Conservation (phyloP, 2,797 vertebrate species). For the Eidolon dupreanum region DNA sequence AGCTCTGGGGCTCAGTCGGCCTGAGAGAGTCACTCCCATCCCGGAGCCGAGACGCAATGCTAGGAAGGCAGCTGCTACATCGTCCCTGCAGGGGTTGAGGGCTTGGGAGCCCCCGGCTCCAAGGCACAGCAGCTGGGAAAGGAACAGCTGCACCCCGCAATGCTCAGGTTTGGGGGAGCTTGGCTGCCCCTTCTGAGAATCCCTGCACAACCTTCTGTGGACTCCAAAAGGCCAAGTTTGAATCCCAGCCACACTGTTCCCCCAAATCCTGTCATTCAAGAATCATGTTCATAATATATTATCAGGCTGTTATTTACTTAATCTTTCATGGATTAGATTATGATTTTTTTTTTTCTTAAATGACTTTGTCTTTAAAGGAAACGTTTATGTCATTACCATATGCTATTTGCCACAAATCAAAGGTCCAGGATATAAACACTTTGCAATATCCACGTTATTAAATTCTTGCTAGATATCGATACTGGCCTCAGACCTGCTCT, state of each 20-base stretch:
- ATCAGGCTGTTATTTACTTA: background rate
- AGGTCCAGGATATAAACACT: background rate
- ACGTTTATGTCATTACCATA: background rate
- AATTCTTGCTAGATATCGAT: background rate
- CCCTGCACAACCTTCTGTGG: background rate
- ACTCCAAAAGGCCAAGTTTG: background rate
- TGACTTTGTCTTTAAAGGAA: background rate
- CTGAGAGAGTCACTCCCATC: background rate
- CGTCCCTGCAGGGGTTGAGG: background rate
- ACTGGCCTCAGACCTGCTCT: background rate
- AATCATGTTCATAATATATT: background rate
- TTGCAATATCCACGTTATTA: background rate
- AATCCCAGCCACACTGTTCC: background rate
- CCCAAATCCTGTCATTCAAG: background rate
- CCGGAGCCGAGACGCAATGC: background rate
- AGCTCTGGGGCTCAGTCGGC: background rate
- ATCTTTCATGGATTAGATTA: background rate
- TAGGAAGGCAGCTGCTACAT: background rate
- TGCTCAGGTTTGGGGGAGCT: background rate
- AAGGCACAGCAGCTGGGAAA: background rate
- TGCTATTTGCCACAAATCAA: background rate
- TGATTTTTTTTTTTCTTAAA: background rate
- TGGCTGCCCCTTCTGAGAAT: background rate
- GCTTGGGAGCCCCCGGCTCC: too few species aligned
- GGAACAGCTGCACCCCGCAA: rapidly evolving